Conservation (phyloP, 1,140 invertebrate genomes). For the Saccostrea glomerata region DNA sequence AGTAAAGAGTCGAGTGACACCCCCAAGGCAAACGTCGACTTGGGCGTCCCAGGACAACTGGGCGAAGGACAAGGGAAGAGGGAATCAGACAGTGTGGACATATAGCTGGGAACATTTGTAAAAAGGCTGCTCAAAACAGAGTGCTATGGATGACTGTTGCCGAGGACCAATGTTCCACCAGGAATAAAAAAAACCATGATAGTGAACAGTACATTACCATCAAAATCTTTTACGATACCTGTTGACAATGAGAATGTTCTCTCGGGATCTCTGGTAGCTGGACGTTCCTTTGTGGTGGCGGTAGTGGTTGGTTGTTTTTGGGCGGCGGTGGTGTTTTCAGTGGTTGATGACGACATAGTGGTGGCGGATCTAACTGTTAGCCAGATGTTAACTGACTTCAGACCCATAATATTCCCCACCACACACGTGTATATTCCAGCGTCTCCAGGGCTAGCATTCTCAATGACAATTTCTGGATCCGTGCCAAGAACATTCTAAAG, state of each 20-base stretch:
- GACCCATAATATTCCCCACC: conserved; percentile 51
- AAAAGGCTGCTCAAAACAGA: too few relatives aligned
- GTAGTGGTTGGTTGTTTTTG: conserved; percentile 43
- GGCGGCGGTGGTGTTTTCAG: conserved; percentile 39
- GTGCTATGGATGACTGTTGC: too few relatives aligned
- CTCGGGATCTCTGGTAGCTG: conserved; percentile 42
- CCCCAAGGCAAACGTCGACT: too few relatives aligned
- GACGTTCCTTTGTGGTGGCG: conserved; percentile 29
- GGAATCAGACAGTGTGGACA: too few relatives aligned
- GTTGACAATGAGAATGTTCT: conserved; percentile 24
- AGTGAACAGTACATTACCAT: too few relatives aligned
- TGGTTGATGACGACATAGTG: conserved; percentile 36
- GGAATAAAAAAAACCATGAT: too few relatives aligned
- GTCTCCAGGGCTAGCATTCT: conserved; percentile 32
- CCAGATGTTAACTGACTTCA: conserved; percentile 51
- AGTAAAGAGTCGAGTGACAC: too few relatives aligned
- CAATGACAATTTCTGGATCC: conserved; percentile 37
- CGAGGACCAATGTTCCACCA: too few relatives aligned
- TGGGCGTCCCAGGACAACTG: too few relatives aligned
- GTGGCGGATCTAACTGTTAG: conserved; percentile 41
- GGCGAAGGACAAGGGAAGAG: too few relatives aligned
- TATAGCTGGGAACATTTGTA: too few relatives aligned
- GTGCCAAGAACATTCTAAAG: conserved; percentile 41
- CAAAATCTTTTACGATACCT: too few relatives aligned
- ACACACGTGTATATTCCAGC: conserved; percentile 54